phyloP scores from a whole-genome alignment of 2,797 vertebrate genomes.

The Danio albolineatus region DNA sequence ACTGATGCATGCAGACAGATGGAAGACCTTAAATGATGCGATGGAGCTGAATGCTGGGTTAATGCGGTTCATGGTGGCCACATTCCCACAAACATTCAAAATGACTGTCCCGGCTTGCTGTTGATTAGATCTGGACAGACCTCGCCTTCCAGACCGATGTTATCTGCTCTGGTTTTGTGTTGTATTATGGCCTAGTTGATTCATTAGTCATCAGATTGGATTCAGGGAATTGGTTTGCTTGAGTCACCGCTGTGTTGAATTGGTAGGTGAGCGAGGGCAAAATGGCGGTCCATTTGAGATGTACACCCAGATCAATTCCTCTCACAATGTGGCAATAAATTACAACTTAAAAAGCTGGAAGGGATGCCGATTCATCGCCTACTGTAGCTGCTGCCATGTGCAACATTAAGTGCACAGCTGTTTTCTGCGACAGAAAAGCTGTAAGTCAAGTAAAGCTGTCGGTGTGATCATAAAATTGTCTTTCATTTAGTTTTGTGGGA shows the following conservation, averaged over 20 bases:
- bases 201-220: conserved; percentile 47
- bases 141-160: conserved; percentile 41
- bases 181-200: conserved; percentile 44
- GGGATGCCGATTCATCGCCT: conserved; percentile 27
- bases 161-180: conserved; percentile 32
- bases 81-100: conserved; percentile 25
- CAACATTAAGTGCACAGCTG: conserved; percentile 14
- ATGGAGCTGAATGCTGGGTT: conserved; percentile 5
- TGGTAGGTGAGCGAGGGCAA: conserved; percentile 17
- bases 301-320: conserved; percentile 42
- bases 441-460: not conserved
- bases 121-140: conserved; percentile 39
- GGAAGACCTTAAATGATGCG: not conserved
- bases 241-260: conserved; percentile 27
- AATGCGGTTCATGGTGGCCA: conserved; percentile 20
- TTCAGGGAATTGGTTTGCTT: conserved; percentile 32
- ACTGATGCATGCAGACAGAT: not conserved
- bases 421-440: conserved; percentile 11
- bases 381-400: conserved; percentile 1
- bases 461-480: conserved; percentile 22
- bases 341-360: conserved; percentile 37
- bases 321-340: conserved; percentile 46
- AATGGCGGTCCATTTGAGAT: conserved; percentile 30
- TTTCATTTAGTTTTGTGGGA: conserved; percentile 8
- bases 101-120: conserved; percentile 9